Base-by-base conservation (phyloP, 2,888 invertebrate genomes). In the Drosophila incognita region DNA sequence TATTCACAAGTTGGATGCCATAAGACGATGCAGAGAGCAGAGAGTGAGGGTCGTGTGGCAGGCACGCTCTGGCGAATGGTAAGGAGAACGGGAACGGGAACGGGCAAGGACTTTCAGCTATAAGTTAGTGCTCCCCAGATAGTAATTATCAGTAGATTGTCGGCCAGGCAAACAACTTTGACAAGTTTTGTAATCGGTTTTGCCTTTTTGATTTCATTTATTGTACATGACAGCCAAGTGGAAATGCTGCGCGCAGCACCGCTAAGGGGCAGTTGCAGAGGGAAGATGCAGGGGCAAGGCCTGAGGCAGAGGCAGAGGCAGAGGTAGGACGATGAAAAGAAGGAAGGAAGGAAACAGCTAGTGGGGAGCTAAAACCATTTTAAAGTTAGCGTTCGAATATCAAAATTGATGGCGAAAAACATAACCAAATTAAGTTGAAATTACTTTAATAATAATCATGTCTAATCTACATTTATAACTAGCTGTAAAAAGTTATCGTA, bases 61-160 rank as follows among this genome's bases (percentile, higher is more conserved):
- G 11, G 36, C 21, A n/a, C 4, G 24, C 36, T 29, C 18, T 5
- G 49, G 21, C 38, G 29, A 8, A 7, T 7, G 35, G 52, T 53
- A 24, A 40, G 13, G 46, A 49, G 36, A 36, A 15, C 15, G 15
- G 36, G 36, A 18, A 15, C 36, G n/a, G 24, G 36, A 18, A 15
- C 36, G n/a, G 24, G 56, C 56, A 63, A 69, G 31, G 74, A 58
- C 62, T 60, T 36, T 24, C 52, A 53, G 76, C 72, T 76, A 87
- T 86, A 88, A 84, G 84, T 88, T 87, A 90, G 87, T 86, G 80
- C 74, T 87, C 87, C 87, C 90, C 82, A 86, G 87, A 86, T 88
- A 88, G 90, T 88, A 90, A 87, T 87, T 87, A 90, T 87, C 89
- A 84, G 81, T 81, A 79, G 87, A 88, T 86, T 88, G 87, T 88